phyloP scores from a whole-genome alignment of 2,113 vertebrate species.

The Xyliphius kryptos region DNA sequence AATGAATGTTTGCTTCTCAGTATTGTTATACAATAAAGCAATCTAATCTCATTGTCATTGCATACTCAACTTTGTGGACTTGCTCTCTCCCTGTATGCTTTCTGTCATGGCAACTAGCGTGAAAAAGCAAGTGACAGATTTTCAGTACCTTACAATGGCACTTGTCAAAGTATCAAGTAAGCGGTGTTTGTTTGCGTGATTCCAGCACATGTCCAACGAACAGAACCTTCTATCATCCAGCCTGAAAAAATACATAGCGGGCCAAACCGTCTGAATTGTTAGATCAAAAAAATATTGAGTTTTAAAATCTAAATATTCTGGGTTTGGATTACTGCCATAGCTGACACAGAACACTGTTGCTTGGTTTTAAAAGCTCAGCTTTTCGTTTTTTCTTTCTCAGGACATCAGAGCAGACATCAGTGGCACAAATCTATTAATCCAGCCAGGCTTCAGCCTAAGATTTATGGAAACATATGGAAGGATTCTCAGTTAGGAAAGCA shows the following conservation, averaged over 20 bases:
- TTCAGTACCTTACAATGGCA: conserved; percentile 10
- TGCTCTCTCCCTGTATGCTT: conserved; percentile 15
- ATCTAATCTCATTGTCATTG: no score
- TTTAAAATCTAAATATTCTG: background rate
- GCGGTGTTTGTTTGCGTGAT: conserved; percentile 21
- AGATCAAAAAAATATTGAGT: conserved; percentile 4
- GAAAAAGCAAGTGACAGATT: conserved; percentile 15
- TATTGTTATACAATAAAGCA: no score
- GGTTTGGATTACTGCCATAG: background rate
- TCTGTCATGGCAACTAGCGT: conserved; percentile 11
- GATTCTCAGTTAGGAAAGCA: conserved; percentile 33
- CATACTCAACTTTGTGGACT: no score
- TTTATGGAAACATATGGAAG: conserved; percentile 45
- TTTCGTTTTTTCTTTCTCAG: conserved; percentile 28
- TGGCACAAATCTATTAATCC: conserved; percentile 54
- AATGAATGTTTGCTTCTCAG: no score
- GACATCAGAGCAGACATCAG: conserved; percentile 39
- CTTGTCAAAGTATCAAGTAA: conserved; percentile 14
- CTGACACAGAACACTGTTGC: conserved; percentile 6
- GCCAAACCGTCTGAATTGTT: background rate
- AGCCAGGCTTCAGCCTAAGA: conserved; percentile 44
- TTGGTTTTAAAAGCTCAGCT: conserved; percentile 20
- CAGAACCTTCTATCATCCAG: conserved; percentile 21
- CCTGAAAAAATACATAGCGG: conserved; percentile 11
- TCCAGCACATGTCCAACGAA: conserved; percentile 7